Conservation (phyloP, 2,113 vertebrate genomes). For the Falco punctatus region DNA sequence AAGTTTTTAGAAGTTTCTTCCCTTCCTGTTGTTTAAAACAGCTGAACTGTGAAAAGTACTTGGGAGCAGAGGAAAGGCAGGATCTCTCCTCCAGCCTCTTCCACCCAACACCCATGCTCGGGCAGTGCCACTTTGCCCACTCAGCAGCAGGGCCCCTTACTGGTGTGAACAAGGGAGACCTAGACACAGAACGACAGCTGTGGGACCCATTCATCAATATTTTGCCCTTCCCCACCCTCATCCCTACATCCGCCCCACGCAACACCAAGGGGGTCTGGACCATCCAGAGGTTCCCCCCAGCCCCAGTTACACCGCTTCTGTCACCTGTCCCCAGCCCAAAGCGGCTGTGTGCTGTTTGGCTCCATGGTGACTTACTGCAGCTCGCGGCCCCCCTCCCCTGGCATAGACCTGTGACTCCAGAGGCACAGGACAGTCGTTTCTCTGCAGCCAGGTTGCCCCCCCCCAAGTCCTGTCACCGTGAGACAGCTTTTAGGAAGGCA, state of each 20-base stretch:
- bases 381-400: not conserved
- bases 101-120: not conserved
- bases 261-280: not conserved
- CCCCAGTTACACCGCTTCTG: not conserved
- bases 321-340: not conserved
- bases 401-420: not conserved
- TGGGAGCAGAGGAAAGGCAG: not conserved
- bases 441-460: not conserved
- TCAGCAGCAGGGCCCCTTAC: not conserved
- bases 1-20: not conserved
- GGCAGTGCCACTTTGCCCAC: fast-evolving
- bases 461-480: not conserved
- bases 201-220: not conserved
- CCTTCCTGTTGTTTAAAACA: not conserved
- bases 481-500: not conserved
- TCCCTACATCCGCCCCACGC: fast-evolving
- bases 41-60: not conserved
- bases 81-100: not conserved
- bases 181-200: fast-evolving
- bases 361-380: not conserved
- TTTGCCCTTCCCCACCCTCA: not conserved
- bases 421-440: not conserved
- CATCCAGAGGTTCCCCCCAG: not conserved
- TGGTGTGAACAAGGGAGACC: not conserved
- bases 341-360: not conserved